Percentiles rank a stretch among this genome's conserved stretches.
Conservation (phyloP, 2,797 vertebrate genomes). For the Coreius guichenoti region DNA sequence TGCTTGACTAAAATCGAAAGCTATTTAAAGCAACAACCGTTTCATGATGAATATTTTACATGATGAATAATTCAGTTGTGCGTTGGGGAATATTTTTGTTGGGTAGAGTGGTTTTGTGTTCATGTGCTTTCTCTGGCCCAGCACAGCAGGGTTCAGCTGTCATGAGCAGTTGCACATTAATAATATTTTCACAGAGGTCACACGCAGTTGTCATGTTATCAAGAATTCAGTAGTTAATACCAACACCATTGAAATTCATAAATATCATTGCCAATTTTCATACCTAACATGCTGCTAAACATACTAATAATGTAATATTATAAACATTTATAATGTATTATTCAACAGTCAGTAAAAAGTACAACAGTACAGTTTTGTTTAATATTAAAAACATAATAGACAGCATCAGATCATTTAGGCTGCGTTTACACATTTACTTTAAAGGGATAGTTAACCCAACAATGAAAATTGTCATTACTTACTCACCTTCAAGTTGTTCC, state of each 20-base stretch:
- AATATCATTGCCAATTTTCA: background rate
- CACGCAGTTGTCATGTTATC: background rate
- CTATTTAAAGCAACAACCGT: slow-evolving; percentile 66
- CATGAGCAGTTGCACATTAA: slow-evolving; percentile 8
- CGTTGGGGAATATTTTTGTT: slow-evolving; percentile 62
- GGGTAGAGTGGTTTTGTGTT: slow-evolving; percentile 22
- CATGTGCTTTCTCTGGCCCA: background rate
- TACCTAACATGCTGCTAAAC: background rate
- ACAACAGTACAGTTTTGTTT: background rate
- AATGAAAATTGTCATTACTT: no score
- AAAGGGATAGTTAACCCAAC: no score
- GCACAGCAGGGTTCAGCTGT: slow-evolving; percentile 7
- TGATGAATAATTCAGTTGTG: slow-evolving; percentile 65
- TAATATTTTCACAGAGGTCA: background rate
- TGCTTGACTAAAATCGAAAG: slow-evolving; percentile 49
- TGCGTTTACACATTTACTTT: background rate
- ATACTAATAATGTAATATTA: background rate
- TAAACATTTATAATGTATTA: background rate
- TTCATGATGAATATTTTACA: slow-evolving; percentile 68
- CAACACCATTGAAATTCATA: background rate
- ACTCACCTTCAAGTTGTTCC: no score
- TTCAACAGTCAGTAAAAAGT: background rate
- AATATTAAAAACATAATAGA: background rate
- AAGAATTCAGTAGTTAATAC: background rate
- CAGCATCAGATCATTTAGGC: background rate